Evolutionary conservation across 2,888 invertebrate species (phyloP).

Genomic region (Saturnia japonica): DNA sequence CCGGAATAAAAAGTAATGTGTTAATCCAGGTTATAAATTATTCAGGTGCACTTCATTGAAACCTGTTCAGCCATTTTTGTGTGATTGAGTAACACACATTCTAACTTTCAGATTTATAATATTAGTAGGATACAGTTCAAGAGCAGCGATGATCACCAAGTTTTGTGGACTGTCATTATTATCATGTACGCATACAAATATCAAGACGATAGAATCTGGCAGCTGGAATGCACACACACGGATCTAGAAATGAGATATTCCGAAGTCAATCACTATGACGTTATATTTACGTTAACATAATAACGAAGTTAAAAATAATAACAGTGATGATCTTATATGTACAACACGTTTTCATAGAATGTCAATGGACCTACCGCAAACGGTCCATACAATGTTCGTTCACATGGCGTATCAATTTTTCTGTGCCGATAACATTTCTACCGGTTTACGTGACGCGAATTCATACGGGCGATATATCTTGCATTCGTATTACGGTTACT

Average conservation of each 20-base stretch:
- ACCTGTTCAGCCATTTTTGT: no score
- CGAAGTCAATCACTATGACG: not conserved
- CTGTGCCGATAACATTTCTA: constrained; percentile 76
- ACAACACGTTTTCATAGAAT: not conserved
- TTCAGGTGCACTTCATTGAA: no score
- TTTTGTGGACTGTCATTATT: no score
- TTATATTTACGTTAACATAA: not conserved
- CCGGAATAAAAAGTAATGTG: no score
- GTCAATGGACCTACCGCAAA: constrained; percentile 61
- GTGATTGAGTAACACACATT: no score
- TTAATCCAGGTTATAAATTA: no score
- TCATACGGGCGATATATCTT: constrained; percentile 78
- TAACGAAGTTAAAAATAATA: not conserved
- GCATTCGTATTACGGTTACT: constrained; percentile 74
- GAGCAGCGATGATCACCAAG: no score
- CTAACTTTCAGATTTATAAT: no score
- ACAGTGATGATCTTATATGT: not conserved
- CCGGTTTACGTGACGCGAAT: constrained; percentile 77
- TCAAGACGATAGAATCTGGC: not conserved
- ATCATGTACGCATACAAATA: not conserved
- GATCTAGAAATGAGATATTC: not conserved
- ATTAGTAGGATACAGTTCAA: no score
- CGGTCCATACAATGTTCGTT: constrained; percentile 56
- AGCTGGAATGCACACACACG: no score
- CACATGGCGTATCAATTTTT: constrained; percentile 69